phyloP scores from a whole-genome alignment of 2,888 invertebrate species.

The Microchrysa polita region DNA sequence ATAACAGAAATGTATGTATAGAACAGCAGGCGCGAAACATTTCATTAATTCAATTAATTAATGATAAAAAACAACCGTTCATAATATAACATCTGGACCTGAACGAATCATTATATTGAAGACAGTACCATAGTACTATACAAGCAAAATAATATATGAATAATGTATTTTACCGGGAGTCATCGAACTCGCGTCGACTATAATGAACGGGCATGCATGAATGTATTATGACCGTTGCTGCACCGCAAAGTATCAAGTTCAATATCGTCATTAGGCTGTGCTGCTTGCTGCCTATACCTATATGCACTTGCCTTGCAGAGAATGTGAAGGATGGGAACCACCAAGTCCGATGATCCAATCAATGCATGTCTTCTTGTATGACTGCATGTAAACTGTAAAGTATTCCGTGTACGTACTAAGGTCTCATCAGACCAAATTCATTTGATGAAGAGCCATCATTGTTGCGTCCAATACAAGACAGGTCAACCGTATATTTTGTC shows the following conservation, averaged over 20 bases:
- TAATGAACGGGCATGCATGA: neutral
- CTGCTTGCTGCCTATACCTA: neutral
- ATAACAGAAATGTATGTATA: neutral
- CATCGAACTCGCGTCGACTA: neutral
- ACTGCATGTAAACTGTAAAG: no score
- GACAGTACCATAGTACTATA: neutral
- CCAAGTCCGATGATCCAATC: no score
- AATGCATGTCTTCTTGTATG: no score
- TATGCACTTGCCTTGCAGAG: no score
- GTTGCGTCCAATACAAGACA: no score
- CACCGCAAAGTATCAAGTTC: neutral
- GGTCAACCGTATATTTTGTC: no score
- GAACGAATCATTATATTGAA: neutral
- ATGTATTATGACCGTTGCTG: no score
- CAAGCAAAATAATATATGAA: neutral
- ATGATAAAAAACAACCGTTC: neutral
- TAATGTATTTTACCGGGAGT: neutral
- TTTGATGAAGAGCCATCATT: no score
- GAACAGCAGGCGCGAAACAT: neutral
- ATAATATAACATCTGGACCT: neutral
- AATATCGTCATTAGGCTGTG: neutral
- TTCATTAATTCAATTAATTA: constrained; percentile 9
- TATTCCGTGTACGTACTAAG: no score
- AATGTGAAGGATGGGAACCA: no score
- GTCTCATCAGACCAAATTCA: no score